Evolutionary conservation across 2,113 vertebrate species (phyloP).

Genomic region (Heliornis fulica): DNA sequence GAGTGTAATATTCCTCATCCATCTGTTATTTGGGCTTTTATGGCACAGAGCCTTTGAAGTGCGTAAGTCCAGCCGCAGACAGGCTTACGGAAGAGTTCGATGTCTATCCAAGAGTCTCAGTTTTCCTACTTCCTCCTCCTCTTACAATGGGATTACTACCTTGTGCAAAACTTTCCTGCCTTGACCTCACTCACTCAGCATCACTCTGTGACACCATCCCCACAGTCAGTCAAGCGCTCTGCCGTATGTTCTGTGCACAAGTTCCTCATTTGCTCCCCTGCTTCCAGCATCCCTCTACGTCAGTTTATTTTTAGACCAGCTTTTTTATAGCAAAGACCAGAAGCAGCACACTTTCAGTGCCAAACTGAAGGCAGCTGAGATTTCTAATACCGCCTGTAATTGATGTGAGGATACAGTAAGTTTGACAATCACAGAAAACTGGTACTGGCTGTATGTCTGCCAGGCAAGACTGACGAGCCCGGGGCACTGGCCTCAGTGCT

Average conservation of each 20-base stretch:
- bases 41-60: not conserved
- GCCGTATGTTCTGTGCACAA: not conserved
- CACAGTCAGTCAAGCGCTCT: not conserved
- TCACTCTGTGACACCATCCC: not conserved
- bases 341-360: not conserved
- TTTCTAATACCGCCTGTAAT: not conserved
- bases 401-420: not conserved
- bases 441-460: not conserved
- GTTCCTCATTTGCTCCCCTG: not conserved
- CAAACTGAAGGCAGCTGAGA: not conserved
- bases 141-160: not conserved
- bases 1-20: not conserved
- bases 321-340: slow-evolving; percentile 39
- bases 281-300: not conserved
- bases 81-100: not conserved
- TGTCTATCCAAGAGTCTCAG: not conserved
- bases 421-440: not conserved
- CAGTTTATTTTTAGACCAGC: slow-evolving; percentile 27
- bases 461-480: not conserved
- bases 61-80: rapidly evolving
- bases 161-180: not conserved
- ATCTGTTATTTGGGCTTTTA: not conserved
- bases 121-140: not conserved
- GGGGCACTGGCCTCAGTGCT: not conserved
- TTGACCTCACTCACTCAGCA: not conserved